A percentile compares a stretch with the other conserved stretches of the same genome.
These are phyloP conservation scores for Bubo bubo DNA, from an alignment of 2,113 vertebrate species.

Conservation along the genomic window DNA sequence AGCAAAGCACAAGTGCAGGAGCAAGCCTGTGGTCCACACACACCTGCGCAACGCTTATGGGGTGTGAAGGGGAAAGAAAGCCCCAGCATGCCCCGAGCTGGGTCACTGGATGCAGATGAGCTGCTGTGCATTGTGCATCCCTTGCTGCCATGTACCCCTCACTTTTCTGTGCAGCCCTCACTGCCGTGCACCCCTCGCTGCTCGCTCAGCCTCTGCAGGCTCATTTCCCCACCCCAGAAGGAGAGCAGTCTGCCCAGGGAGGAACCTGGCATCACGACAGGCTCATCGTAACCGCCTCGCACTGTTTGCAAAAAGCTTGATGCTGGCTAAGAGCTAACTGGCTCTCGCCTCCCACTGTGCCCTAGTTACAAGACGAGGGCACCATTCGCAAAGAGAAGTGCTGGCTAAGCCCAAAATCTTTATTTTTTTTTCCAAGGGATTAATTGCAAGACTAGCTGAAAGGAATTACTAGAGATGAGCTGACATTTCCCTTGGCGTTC, in stretches of 20 bases:
- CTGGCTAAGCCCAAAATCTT: not conserved
- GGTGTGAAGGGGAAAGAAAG: not conserved
- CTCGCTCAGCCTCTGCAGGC: not conserved
- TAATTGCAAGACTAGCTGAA: not conserved
- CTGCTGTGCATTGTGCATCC: not conserved
- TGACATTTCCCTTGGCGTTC: not conserved
- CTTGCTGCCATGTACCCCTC: fast-evolving
- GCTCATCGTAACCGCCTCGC: fast-evolving
- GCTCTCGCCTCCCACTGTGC: not conserved
- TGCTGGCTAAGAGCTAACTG: not conserved
- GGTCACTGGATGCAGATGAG: not conserved
- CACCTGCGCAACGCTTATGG: not conserved
- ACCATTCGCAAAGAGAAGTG: not conserved
- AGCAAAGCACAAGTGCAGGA: not conserved
- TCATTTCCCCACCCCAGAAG: not conserved
- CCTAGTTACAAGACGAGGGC: not conserved
- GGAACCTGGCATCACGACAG: not conserved
- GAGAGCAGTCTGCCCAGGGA: not conserved
- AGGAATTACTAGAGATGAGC: not conserved
- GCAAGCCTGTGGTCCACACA: not conserved
- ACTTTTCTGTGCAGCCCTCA: not conserved
- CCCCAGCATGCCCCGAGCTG: fast-evolving
- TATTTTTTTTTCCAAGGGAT: not conserved
- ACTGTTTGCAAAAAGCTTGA: fast-evolving
- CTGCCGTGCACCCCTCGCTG: not conserved